Evolutionary conservation across 2,797 vertebrate genomes (phyloP), one percentile per base, ranked within the genome.

Genomic region (Atherinosoma microstoma): DNA sequence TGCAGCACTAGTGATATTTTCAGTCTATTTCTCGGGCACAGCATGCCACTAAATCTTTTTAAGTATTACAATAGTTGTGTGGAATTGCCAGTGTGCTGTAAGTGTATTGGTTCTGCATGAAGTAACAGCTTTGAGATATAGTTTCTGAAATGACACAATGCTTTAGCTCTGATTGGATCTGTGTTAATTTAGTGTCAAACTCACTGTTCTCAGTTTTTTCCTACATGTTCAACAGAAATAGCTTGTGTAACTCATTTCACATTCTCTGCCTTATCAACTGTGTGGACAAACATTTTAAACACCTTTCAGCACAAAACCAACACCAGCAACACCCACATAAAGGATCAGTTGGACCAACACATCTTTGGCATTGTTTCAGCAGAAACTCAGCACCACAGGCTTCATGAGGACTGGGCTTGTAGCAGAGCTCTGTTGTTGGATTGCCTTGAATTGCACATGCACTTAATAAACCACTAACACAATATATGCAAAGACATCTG

Each of bases 1-100:
- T 51, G 56, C 57, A 76, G 71, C 5, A 2, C 67, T 49, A 4
- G 64, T 64, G 63, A 80, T 78, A 64, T 82, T 83, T 90, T 84
- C 78, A 70, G 64, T 75, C 64, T 34, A 70, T 84, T 84, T 84
- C 58, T 69, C 20, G 1, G 42, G 38, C 70, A 58, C 77, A 74
- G 73, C 75, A 69, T 75, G 68, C 11, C 58, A 36, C 62, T 83
- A 62, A 82, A 64, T 83, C 58, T 73, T 70, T 83, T 30, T 66
- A 32, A 73, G 64, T 29, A 60, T 70, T 32, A 34, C 63, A 65
- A 36, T 34, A 60, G 65, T 77, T 80, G 76, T 63, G 64, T 75
- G 64, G 61, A 47, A 66, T 73, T 76, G 45, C 38, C 60, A 70
- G 53, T 62, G 40, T 22, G 30, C 53, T 84, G 53, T 47, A 56